These are phyloP conservation scores for Cataglyphis livida DNA, from an alignment of 2,888 invertebrate genomes.

Conservation along the genomic window DNA sequence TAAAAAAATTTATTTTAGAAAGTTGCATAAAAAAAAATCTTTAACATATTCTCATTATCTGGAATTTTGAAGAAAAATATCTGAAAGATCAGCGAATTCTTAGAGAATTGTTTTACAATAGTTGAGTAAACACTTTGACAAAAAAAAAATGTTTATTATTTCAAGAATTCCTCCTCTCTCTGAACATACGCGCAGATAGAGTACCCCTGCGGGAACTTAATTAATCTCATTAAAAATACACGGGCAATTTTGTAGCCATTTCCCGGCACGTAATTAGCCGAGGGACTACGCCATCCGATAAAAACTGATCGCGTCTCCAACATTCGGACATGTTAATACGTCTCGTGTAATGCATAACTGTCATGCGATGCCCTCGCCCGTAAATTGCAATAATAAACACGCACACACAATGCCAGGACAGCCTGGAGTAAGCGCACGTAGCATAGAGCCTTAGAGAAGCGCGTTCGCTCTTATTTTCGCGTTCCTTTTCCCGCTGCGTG, in stretches of 20 bases:
- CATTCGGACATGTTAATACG: constrained; percentile 34
- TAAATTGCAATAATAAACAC: constrained; percentile 48
- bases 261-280: constrained; percentile 36
- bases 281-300: neutral
- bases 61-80: no score
- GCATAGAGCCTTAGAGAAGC: neutral
- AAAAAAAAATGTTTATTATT: no score
- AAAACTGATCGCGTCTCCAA: constrained; percentile 26
- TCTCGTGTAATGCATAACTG: constrained; percentile 22
- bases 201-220: constrained; percentile 6
- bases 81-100: no score
- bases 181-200: neutral
- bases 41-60: no score
- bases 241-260: constrained; percentile 35
- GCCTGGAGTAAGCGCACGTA: neutral
- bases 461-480: constrained; percentile 38
- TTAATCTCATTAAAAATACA: constrained; percentile 44
- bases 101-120: no score
- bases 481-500: constrained; percentile 19
- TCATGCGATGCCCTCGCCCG: constrained; percentile 25
- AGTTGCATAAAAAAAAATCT: no score
- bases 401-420: constrained; percentile 20
- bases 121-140: no score
- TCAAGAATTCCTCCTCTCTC: no score
- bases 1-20: neutral